Base-by-base conservation (phyloP, 1,140 invertebrate genomes). In the Drosophila varians region DNA sequence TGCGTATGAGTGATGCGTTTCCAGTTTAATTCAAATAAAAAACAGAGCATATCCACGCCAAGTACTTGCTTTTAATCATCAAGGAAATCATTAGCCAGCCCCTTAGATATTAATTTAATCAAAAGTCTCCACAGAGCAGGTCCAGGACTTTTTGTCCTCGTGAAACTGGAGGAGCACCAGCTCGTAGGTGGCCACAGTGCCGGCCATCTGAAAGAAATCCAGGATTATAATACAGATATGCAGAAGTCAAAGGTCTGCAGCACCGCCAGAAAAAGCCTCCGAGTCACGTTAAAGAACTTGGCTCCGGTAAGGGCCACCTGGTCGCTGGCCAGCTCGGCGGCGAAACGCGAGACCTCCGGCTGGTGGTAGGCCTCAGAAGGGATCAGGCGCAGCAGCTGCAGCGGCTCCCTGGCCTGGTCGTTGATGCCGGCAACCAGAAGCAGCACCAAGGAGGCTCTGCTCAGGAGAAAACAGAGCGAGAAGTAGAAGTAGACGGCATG, bases 161-260 rank as follows among this genome's bases (percentile, higher is more conserved):
- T 90, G 84, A 40, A 90, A 90, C 60, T 90, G 89, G 11, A 64
- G 92, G 3, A 94, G 90, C 14, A 94, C 93, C 5, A 94, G 80
- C 86, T 94, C 94, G 53, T 94, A 94, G 1, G 94, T 94, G 4
- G 94, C 92, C 60, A 94, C 94, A 5, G 94, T 94, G 36, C 94
- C 94, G 14, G 93, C 93, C 60, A 87, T 57, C 83, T 45, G 94
- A 19, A 1, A 18, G 0, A 38, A 40, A n/a, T 3, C 38, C 1
- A 23, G 0, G 9, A 25, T 14, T 8, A 4, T 43, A 72, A 38
- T 49, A 43, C 36, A n/a, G n/a, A n/a, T n/a, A n/a, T n/a, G n/a
- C 7, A 3, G 19, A 16, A 12, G 19, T 26, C 19, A 1, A 16
- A 60, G 58, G 69, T 25, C n/a, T n/a, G n/a, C n/a, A n/a, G n/a